These are phyloP conservation scores for Seriola dumerili DNA, from an alignment of 2,113 vertebrate genomes.

Conservation along the genomic window DNA sequence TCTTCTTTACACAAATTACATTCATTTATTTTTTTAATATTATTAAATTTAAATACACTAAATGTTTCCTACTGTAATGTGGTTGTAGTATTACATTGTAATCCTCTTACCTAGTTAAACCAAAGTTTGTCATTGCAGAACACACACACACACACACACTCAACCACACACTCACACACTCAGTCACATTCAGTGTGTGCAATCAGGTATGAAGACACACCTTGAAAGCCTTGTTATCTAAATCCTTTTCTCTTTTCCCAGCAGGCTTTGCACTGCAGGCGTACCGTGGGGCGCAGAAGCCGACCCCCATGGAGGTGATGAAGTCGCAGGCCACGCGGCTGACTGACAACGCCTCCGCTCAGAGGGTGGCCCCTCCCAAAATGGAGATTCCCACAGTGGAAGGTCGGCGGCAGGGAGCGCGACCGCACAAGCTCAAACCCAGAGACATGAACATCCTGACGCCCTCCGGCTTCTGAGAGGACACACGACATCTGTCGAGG, in stretches of 20 bases:
- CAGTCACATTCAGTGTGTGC: too few relatives aligned
- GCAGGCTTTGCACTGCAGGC: constrained; percentile 91
- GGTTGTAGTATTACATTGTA: too few relatives aligned
- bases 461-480: constrained; percentile 90
- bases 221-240: not conserved
- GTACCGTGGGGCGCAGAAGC: constrained; percentile 92
- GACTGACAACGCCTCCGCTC: constrained; percentile 80
- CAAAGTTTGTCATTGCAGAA: too few relatives aligned
- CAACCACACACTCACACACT: too few relatives aligned
- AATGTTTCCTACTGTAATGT: too few relatives aligned
- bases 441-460: constrained; percentile 93
- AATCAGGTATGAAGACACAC: too few relatives aligned
- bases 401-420: constrained; percentile 82
- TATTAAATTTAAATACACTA: too few relatives aligned
- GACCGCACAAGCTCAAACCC: constrained; percentile 90
- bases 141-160: too few relatives aligned
- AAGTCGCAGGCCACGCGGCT: constrained; percentile 88
- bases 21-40: too few relatives aligned
- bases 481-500: accelerated
- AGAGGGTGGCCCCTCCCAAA: constrained; percentile 88
- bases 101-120: too few relatives aligned
- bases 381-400: constrained; percentile 91
- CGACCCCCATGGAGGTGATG: constrained; percentile 94
- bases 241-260: constrained; percentile 53
- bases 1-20: too few relatives aligned